Evolutionary conservation across 2,113 vertebrate genomes (phyloP), one percentile per base, ranked within the genome.

Genomic region (Zosterops japonicus): DNA sequence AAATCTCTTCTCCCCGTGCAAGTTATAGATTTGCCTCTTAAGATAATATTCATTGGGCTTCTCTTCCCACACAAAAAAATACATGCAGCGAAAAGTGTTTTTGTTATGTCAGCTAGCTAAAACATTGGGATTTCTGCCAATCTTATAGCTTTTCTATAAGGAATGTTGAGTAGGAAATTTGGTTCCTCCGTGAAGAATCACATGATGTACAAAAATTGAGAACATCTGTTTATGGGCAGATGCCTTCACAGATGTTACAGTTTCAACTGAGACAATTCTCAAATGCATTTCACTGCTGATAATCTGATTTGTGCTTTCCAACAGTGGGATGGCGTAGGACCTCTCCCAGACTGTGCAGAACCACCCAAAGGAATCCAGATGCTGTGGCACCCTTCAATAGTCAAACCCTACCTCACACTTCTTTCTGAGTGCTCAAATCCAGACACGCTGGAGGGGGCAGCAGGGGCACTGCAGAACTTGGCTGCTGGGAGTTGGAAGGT

Each of bases 391-490:
- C 99, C 99, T 61, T 99, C 99, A 95, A 99, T 99, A 96, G 99
- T 99, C 96, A 99, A 99, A 98, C 99, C 99, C 98, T 99, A 99
- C 99, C 99, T 99, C 98, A 99, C 99, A 84, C 99, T 99, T 97
- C 98, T 99, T 95, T 99, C 99, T 88, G 99, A 99, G 98, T 99
- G 99, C 98, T 99, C 99, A 90, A 99, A 99, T 95, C 98, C 99
- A 36, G 99, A 99, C 98, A 99, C 99, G 1, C 98, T 99, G 97
- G 99, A 99, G 98, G 99, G 99, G 83, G 99, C 99, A 21, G 99
- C 99, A 16, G 99, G 99, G 24, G 99, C 99, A 64, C 98, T 99
- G 97, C 99, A 99, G 98, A 99, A 99, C 98, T 98, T 99, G 96
- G 99, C 99, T 80, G 99, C 99, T 75, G 99, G 99, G 95, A 99